Conservation (phyloP, 2,113 vertebrate genomes). For the Ariopsis seemanni region DNA sequence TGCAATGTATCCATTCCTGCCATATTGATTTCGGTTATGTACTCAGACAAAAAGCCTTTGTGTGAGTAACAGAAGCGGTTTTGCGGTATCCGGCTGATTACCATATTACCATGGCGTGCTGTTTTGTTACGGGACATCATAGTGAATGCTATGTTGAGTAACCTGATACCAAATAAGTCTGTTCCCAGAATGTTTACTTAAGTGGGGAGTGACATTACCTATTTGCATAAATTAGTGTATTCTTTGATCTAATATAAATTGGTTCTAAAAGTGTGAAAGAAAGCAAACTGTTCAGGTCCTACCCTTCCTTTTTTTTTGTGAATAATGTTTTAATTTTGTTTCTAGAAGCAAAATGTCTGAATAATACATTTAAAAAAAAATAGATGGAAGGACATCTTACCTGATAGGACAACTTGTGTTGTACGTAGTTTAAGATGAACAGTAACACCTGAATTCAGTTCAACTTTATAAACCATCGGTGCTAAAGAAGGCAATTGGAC, state of each 20-base stretch:
- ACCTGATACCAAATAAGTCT: not conserved
- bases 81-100: constrained; percentile 16
- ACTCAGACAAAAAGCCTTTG: constrained; percentile 37
- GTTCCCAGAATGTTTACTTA: not conserved
- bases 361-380: not conserved
- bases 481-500: not conserved
- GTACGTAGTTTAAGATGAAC: not conserved
- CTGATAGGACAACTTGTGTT: not conserved
- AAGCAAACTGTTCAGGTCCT: not conserved
- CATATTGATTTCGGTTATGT: constrained; percentile 5
- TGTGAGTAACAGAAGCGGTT: constrained; percentile 16
- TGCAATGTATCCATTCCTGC: constrained; percentile 27
- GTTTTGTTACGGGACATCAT: constrained; percentile 35
- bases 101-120: constrained; percentile 25
- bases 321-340: not conserved
- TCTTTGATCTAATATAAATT: not conserved
- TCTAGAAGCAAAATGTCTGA: not conserved
- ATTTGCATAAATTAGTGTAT: not conserved
- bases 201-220: not conserved
- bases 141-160: constrained; percentile 17
- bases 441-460: not conserved
- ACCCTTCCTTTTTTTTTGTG: not conserved
- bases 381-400: not conserved
- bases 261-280: not conserved
- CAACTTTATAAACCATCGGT: not conserved